Evolutionary conservation across 2,888 invertebrate genomes (phyloP), one percentile per base, ranked within the genome.

Genomic region (Hecatera dysodea): DNA sequence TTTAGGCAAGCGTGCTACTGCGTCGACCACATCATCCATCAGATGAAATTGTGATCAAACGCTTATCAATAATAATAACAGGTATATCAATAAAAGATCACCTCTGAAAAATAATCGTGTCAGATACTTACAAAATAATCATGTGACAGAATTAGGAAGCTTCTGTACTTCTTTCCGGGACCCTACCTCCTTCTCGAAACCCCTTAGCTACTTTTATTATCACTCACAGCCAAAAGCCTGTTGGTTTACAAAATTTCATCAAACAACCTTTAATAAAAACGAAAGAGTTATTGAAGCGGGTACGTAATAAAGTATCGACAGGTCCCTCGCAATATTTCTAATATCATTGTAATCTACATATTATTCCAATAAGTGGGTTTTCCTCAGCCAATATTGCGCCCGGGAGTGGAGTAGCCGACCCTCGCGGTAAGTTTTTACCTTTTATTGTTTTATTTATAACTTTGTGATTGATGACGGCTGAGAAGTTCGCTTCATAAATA

Each of bases 401-500:
- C 81, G 87, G 89, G 91, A 91, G 92, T 87, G 86, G 88, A 92
- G 91, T 90, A 83, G 90, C 91, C 90, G 91, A 93, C 95, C 94
- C 95, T 93, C 90, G 84, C 88, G 89, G 90, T 92, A 93, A 95
- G 92, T 95, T 95, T 93, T 94, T 93, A 95, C 95, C 95, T 95
- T 95, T 96, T 95, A 95, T 96, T 96, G 95, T 95, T 96, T 95
- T 96, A 96, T 96, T 95, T 96, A 96, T 95, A 96, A 96, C 95
- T 96, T 95, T 93, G 94, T 95, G 96, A 96, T 96, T 96, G 96
- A 96, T 96, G 96, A 94, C 90, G 94, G 93, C 91, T 90, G 91
- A 89, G 89, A 91, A 93, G 88, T 94, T 91, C 74, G 91, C 92
- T 95, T 95, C 95, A 96, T 96, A 96, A 95, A 96, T 96, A 96